phyloP scores from a whole-genome alignment of 2,888 invertebrate species.

The Maniola hyperantus region DNA sequence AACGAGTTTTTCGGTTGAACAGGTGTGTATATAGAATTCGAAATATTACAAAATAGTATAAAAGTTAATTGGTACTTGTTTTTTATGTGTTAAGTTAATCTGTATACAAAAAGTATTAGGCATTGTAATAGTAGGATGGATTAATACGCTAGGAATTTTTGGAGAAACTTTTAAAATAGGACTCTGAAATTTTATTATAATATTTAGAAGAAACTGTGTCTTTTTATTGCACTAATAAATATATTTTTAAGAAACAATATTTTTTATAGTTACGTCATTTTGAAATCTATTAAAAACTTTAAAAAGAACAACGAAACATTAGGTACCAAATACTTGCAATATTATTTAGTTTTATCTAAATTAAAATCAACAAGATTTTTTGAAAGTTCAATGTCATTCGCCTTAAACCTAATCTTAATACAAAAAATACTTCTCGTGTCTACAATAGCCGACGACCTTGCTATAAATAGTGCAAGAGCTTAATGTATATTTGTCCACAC shows the following conservation, averaged over 20 bases:
- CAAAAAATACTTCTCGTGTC: background rate
- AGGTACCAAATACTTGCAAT: background rate
- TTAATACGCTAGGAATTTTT: no score
- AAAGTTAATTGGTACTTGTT: background rate
- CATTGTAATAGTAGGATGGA: no score
- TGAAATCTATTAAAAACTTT: background rate
- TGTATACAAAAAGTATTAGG: no score
- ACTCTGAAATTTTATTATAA: no score
- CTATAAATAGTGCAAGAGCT: background rate
- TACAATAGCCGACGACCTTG: constrained; percentile 17
- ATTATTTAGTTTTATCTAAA: background rate
- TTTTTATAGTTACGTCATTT: no score
- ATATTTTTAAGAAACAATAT: no score
- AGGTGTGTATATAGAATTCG: constrained; percentile 8
- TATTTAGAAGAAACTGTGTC: no score
- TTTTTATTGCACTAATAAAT: no score
- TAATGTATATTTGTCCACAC: background rate
- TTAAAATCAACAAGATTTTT: background rate
- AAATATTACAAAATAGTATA: background rate
- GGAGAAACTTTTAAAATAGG: no score
- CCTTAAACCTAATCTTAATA: constrained; percentile 4
- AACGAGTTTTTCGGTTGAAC: constrained; percentile 3
- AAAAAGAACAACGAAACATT: background rate
- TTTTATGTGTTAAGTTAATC: background rate
- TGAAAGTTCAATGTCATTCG: constrained; percentile 2